phyloP scores from a whole-genome alignment of 2,797 vertebrate genomes.

The Aulostomus chinensis region DNA sequence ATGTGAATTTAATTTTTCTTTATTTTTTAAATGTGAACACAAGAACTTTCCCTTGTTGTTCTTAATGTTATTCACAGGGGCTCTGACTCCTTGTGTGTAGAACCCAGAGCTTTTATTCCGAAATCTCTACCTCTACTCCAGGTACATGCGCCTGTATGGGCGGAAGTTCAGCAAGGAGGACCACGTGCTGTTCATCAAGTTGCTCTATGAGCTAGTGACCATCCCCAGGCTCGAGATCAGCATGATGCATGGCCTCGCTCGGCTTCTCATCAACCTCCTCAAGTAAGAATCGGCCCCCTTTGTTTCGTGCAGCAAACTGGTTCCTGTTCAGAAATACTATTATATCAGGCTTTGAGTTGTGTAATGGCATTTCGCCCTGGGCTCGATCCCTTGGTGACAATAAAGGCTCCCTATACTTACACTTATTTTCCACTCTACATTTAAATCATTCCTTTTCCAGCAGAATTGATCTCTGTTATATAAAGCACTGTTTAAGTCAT shows the following conservation, averaged over 20 bases:
- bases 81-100: neutral
- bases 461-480: too few relatives aligned
- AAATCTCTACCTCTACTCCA: slow-evolving; percentile 63
- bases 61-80: neutral
- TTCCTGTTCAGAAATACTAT: too few relatives aligned
- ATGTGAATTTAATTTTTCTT: too few relatives aligned
- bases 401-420: too few relatives aligned
- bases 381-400: too few relatives aligned
- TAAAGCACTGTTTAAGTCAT: too few relatives aligned
- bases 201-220: slow-evolving; percentile 94
- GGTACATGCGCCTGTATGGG: slow-evolving; percentile 95
- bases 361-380: too few relatives aligned
- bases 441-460: too few relatives aligned
- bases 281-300: slow-evolving; percentile 84
- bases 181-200: slow-evolving; percentile 95
- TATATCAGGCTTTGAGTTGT: too few relatives aligned
- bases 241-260: slow-evolving; percentile 97
- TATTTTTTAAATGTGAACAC: too few relatives aligned
- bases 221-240: slow-evolving; percentile 96
- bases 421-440: too few relatives aligned
- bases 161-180: slow-evolving; percentile 99
- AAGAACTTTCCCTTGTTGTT: too few relatives aligned
- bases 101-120: neutral
- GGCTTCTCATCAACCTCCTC: slow-evolving; percentile 93
- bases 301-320: slow-evolving; percentile 1